Conservation (phyloP, 2,888 invertebrate species). For the Troglohyphantes excavatus region DNA sequence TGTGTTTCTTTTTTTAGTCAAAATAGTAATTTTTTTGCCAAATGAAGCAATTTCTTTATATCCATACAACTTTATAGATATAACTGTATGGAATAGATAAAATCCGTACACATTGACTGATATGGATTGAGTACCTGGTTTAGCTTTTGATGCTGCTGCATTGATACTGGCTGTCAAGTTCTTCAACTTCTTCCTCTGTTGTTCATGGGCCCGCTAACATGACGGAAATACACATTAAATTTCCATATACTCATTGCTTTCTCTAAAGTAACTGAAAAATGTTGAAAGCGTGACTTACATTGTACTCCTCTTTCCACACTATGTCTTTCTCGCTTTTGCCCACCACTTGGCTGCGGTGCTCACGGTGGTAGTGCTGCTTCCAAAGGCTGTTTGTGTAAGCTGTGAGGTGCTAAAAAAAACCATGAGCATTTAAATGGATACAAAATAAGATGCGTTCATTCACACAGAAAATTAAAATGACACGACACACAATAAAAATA, state of each 20-base stretch:
- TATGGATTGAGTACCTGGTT: background rate
- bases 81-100: too few species aligned
- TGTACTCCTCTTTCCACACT: background rate
- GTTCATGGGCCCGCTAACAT: background rate
- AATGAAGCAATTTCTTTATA: too few species aligned
- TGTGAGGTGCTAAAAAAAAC: background rate
- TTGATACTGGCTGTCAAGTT: background rate
- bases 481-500: too few species aligned
- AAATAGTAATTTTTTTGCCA: too few species aligned
- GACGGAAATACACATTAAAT: background rate
- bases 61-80: too few species aligned
- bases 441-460: too few species aligned
- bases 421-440: too few species aligned
- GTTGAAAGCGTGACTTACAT: background rate
- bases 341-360: background rate
- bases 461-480: too few species aligned
- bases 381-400: background rate
- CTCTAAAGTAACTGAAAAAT: too few species aligned
- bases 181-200: background rate
- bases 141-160: background rate
- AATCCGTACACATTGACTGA: too few species aligned
- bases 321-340: background rate
- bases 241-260: too few species aligned
- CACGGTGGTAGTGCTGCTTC: constrained; percentile 10
- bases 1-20: too few species aligned